Evolutionary conservation across 2,113 vertebrate species (phyloP), one percentile per base, ranked within the genome.

Genomic region (Gasterosteus aculeatus): DNA sequence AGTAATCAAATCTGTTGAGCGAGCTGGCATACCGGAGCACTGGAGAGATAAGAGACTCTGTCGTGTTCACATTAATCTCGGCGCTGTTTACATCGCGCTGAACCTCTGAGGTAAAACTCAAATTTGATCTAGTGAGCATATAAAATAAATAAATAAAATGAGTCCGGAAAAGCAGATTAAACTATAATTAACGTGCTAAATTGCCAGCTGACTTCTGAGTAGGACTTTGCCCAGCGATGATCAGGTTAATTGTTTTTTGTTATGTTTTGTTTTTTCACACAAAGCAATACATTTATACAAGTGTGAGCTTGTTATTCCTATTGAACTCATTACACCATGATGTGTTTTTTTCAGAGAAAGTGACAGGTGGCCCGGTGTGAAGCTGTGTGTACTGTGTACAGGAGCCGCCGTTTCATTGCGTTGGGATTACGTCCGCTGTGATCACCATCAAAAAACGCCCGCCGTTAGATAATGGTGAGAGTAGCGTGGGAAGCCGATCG

Each of bases 1-100:
- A 77, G 89, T 81, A 82, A 88, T 89, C 86, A 84, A 88, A 89
- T 86, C 82, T 81, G 79, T 73, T 80, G 82, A 89, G 88, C 77
- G 89, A 92, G 87, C 72, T 66, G 76, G 72, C 83, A 62, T 49
- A 69, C 85, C 82, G 12, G 1, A 78, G 77, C 72, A 66, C 68
- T 5, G 78, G 33, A 14, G 66, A 88, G 86, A 92, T 85, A 87
- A 84, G 75, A 84, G 63, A 47, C 62, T 10, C 19, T 1, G 51
- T 59, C 39, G 53, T 61, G 79, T 72, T 86, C 81, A 74, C 65
- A 78, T 84, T 79, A 79, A 83, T 87, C 78, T 75, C 69, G 67
- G 77, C 77, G 19, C 61, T 39, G 59, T 76, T 84, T 79, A 67
- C 39, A 61, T 77, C 22, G 29, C 4, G 38, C 63, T 61, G 58